These are phyloP conservation scores for Siniperca undulata DNA, from an alignment of 2,797 vertebrate species.

Conservation along the genomic window DNA sequence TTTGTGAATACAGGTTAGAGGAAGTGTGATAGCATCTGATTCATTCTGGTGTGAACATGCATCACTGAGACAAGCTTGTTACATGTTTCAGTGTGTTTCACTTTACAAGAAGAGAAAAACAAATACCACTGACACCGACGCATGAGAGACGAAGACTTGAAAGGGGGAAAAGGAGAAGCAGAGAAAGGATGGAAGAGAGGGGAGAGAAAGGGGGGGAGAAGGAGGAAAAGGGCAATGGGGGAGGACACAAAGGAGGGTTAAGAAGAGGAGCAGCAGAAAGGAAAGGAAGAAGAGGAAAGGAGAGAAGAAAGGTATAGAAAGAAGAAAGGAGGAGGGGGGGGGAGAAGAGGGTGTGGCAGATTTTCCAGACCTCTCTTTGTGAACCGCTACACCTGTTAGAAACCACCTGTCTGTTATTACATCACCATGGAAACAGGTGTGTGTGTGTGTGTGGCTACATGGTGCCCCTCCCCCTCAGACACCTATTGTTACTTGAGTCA, in stretches of 20 bases:
- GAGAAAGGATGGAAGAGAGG: not conserved
- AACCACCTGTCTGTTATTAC: conserved; percentile 48
- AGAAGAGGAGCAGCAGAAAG: not conserved
- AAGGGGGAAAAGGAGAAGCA: no score
- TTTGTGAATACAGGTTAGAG: not conserved
- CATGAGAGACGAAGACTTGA: not conserved
- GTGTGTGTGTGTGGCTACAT: not conserved
- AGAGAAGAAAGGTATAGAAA: not conserved
- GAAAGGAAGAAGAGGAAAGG: not conserved
- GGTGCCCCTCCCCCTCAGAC: conserved; percentile 7
- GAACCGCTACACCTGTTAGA: conserved; percentile 37
- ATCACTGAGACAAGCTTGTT: not conserved
- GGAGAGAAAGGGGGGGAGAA: not conserved
- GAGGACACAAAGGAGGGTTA: not conserved
- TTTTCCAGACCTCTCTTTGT: not conserved
- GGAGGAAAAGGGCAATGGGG: not conserved
- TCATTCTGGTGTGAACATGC: not conserved
- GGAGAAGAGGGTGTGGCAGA: conserved; percentile 12
- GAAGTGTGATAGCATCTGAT: not conserved
- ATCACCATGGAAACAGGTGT: conserved; percentile 41
- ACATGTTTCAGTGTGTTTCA: not conserved
- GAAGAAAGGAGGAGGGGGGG: no score
- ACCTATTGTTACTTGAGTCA: not conserved
- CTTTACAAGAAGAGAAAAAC: not conserved
- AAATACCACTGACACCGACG: not conserved